Evolutionary conservation across 2,797 vertebrate genomes (phyloP).

Genomic region (Poecile montanus): DNA sequence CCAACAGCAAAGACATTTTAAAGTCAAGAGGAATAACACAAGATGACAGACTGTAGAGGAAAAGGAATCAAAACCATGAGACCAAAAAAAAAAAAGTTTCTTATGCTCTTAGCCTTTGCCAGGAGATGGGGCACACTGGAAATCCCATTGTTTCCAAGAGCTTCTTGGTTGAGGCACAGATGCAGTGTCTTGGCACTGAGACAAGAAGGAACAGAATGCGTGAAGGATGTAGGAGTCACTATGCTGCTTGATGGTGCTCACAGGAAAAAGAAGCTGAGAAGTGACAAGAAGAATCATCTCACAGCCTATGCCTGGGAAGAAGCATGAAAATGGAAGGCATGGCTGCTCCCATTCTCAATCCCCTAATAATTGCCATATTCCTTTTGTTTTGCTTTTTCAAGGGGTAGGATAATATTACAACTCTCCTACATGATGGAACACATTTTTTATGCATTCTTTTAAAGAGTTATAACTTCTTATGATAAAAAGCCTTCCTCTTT

Average conservation of each 20-base stretch:
- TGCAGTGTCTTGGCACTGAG: constrained; percentile 27
- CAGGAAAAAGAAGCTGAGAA: constrained; percentile 45
- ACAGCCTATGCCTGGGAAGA: not conserved
- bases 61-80: constrained; percentile 41
- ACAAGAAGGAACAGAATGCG: constrained; percentile 53
- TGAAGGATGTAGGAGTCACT: constrained; percentile 62
- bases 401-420: not conserved
- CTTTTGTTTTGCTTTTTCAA: not conserved
- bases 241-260: not conserved
- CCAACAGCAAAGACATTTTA: constrained; percentile 59
- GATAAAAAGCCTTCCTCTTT: not conserved
- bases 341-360: not conserved
- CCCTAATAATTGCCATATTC: not conserved
- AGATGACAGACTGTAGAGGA: constrained; percentile 29
- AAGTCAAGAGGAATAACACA: constrained; percentile 14
- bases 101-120: constrained; percentile 31
- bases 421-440: not conserved
- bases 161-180: constrained; percentile 32
- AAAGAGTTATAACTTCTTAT: not conserved
- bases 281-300: constrained; percentile 33
- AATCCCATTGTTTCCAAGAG: constrained; percentile 29
- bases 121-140: constrained; percentile 29
- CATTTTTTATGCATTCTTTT: not conserved
- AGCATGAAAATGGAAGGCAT: not conserved
- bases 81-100: constrained; percentile 1